phyloP scores from a whole-genome alignment of 2,888 invertebrate genomes.

The Lutraria lutraria region DNA sequence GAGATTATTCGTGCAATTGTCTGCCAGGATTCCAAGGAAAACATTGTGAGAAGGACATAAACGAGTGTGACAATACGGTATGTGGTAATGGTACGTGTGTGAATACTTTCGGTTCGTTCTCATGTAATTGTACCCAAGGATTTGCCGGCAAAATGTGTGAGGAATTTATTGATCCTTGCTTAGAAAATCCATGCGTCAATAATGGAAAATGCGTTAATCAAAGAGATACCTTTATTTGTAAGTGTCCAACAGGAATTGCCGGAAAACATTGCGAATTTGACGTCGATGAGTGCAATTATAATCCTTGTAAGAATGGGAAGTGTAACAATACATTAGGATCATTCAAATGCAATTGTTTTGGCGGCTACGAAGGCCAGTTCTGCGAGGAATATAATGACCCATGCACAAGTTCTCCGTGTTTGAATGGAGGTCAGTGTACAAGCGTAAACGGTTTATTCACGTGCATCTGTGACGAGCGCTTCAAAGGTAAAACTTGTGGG shows the following conservation, averaged over 20 bases:
- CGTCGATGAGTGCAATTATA: slow-evolving; percentile 39
- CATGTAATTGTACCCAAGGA: slow-evolving; percentile 69
- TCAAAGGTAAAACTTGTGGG: slow-evolving; percentile 28
- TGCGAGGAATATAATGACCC: slow-evolving; percentile 33
- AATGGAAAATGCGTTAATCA: slow-evolving; percentile 32
- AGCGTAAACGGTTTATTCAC: slow-evolving; percentile 29
- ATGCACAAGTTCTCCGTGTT: slow-evolving; percentile 36
- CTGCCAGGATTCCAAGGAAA: slow-evolving; percentile 19
- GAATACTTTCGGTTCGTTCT: slow-evolving; percentile 65
- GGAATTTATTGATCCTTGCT: slow-evolving; percentile 32
- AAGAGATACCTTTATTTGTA: slow-evolving; percentile 26
- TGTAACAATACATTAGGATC: slow-evolving; percentile 43
- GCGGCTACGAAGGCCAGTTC: slow-evolving; percentile 5
- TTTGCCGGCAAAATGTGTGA: slow-evolving; percentile 48
- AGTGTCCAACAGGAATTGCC: slow-evolving; percentile 33
- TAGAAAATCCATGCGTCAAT: slow-evolving; percentile 27
- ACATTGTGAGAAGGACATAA: slow-evolving; percentile 25
- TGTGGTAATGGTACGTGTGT: slow-evolving; percentile 58
- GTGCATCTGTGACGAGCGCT: slow-evolving; percentile 47
- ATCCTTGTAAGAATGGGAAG: slow-evolving; percentile 37
- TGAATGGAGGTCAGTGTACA: slow-evolving; percentile 35
- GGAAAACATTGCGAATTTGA: slow-evolving; percentile 41
- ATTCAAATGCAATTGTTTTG: slow-evolving; percentile 43
- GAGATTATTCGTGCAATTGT: slow-evolving; percentile 33
- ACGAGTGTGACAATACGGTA: slow-evolving; percentile 23